Evolutionary conservation across 2,113 vertebrate species (phyloP).

Genomic region (Regulus satrapa): DNA sequence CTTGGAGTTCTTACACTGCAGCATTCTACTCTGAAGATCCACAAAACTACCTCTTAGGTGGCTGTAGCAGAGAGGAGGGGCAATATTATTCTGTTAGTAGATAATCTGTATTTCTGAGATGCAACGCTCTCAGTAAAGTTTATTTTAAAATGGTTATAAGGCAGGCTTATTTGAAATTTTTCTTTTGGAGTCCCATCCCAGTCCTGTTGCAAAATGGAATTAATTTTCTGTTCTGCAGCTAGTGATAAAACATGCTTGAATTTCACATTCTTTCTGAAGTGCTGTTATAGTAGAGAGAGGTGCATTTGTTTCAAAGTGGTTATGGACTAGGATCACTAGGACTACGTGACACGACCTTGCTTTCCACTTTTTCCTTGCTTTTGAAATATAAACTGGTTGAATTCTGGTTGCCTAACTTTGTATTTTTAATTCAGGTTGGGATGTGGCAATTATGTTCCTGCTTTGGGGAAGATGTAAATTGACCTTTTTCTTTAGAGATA

Average conservation of each 20-base stretch:
- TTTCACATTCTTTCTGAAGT: background rate
- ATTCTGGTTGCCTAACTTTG: background rate
- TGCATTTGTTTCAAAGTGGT: background rate
- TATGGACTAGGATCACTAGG: background rate
- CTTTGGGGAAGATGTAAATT: background rate
- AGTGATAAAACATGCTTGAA: background rate
- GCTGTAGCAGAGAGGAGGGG: background rate
- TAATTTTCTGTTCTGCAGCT: background rate
- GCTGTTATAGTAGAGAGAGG: background rate
- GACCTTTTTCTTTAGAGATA: background rate
- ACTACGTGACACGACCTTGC: background rate
- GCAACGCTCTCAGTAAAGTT: background rate
- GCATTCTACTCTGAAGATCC: background rate
- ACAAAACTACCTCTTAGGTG: background rate
- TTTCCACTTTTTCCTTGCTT: background rate
- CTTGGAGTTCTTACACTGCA: background rate
- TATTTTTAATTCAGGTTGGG: background rate
- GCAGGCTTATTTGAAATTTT: background rate
- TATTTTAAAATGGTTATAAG: background rate
- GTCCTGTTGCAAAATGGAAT: background rate
- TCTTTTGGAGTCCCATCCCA: background rate
- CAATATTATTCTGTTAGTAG: background rate
- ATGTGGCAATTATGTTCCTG: background rate
- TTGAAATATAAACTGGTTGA: background rate
- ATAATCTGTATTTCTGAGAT: background rate